Percentiles rank a stretch among this genome's conserved stretches.
Conservation (phyloP, 2,113 vertebrate genomes). For the Sula dactylatra region DNA sequence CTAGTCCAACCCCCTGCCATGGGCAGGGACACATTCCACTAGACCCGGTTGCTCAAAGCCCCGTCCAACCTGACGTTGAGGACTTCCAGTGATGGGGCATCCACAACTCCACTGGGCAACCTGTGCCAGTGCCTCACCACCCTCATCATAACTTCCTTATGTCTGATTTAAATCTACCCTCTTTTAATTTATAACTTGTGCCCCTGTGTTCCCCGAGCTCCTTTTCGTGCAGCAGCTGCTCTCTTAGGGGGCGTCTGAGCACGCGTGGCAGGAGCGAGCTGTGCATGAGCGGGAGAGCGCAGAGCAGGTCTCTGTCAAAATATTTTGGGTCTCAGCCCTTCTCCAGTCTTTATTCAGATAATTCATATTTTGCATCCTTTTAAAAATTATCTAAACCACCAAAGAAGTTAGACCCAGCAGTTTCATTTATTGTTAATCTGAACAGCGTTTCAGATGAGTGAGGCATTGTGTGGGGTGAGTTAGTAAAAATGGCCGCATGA, state of each 20-base stretch:
- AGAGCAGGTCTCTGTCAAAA: not conserved
- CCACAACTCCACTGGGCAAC: not conserved
- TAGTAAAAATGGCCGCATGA: not conserved
- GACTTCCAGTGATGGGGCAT: not conserved
- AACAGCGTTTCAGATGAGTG: not conserved
- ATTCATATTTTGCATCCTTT: not conserved
- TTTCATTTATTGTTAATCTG: not conserved
- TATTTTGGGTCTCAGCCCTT: not conserved
- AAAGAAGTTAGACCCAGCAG: accelerated
- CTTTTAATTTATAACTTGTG: not conserved
- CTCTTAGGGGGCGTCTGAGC: not conserved
- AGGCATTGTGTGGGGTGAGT: not conserved
- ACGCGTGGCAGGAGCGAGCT: not conserved
- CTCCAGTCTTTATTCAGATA: not conserved
- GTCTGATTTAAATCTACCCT: not conserved
- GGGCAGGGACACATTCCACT: not conserved
- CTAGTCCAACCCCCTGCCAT: not conserved
- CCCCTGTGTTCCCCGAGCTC: not conserved
- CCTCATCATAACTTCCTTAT: not conserved
- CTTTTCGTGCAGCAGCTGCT: accelerated
- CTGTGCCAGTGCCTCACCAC: not conserved
- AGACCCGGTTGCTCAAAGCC: not conserved
- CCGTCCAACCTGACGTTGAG: not conserved
- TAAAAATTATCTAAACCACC: not conserved
- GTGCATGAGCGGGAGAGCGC: accelerated